Conservation (phyloP, 2,888 invertebrate genomes). For the Macropis europaea region DNA sequence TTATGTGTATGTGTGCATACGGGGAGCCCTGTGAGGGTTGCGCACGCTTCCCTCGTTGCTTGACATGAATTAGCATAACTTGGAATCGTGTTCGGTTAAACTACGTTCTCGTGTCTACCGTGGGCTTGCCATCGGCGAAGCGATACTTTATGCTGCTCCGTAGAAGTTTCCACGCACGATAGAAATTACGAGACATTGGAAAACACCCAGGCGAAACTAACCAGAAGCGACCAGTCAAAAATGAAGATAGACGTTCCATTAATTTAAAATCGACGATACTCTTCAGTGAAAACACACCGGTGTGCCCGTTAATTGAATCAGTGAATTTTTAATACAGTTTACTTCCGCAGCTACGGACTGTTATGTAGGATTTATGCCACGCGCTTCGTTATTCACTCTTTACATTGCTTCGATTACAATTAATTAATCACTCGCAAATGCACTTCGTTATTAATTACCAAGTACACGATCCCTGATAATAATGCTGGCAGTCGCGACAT, state of each 20-base stretch:
- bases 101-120: slow-evolving; percentile 35
- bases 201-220: neutral
- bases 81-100: slow-evolving; percentile 49
- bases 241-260: neutral
- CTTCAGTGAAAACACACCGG: neutral
- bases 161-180: slow-evolving; percentile 17
- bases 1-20: slow-evolving; percentile 42
- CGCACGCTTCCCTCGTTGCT: slow-evolving; percentile 59
- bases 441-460: slow-evolving; percentile 10
- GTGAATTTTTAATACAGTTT: slow-evolving; percentile 2
- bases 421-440: slow-evolving; percentile 8
- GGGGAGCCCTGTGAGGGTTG: slow-evolving; percentile 51
- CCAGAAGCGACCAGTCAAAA: neutral
- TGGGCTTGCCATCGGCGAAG: slow-evolving; percentile 23
- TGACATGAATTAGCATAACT: slow-evolving; percentile 71
- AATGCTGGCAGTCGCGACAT: neutral
- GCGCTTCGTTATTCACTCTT: neutral
- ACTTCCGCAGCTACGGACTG: neutral
- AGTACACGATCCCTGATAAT: neutral
- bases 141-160: slow-evolving; percentile 26
- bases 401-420: slow-evolving; percentile 15
- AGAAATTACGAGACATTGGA: slow-evolving; percentile 15
- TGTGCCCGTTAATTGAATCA: slow-evolving; percentile 3
- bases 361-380: slow-evolving; percentile 8
- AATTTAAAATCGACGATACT: slow-evolving; percentile 3